Base-by-base conservation (phyloP, 1,140 invertebrate species). In the Triops longicaudatus region DNA sequence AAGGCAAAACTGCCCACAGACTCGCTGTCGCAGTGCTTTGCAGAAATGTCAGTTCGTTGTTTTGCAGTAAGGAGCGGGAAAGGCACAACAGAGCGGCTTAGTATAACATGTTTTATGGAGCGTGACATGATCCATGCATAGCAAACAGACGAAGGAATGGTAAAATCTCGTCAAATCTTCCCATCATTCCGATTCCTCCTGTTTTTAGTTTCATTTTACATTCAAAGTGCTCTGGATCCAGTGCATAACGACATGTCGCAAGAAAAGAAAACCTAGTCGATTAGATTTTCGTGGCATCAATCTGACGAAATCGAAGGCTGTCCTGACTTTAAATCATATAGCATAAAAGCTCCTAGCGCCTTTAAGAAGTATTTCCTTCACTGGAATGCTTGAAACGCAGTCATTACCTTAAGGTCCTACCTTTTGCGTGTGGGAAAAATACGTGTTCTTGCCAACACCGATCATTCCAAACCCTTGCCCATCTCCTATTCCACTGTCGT, bases 91-190 rank as follows among this genome's bases (percentile, higher is more conserved):
- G 31, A 37, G 10, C 50, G 50, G 50, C 50, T 17, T 22, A 12
- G 50, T 17, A 17, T 63, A 63, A 63, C 50, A 44, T 44, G 50
- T 63, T 63, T 63, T 63, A 63, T 63, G 50, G 50, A 22, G 50
- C 22, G 17, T 63, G 50, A 63, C 50, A 63, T 63, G 14, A 63
- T 63, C 50, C 50, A 63, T 63, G 50, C 50, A 63, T 63, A 14
- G 17, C 14, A 63, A 63, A 63, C 22, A 63, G 50, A 14, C 14
- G 50, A 63, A 22, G 2, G 50, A 63, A 63, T 63, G 14, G 50
- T 63, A 63, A 63, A 63, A 63, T 63, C 50, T 63, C 17, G 9
- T 17, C 14, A 10, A 17, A 6, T 10, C 50, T 63, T n/a, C 50
- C 50, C 14, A 17, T 63, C 50, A 63, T 63, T 63, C 22, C 50